Conservation (phyloP, 2,888 invertebrate genomes). For the Drosophila paranaensis region DNA sequence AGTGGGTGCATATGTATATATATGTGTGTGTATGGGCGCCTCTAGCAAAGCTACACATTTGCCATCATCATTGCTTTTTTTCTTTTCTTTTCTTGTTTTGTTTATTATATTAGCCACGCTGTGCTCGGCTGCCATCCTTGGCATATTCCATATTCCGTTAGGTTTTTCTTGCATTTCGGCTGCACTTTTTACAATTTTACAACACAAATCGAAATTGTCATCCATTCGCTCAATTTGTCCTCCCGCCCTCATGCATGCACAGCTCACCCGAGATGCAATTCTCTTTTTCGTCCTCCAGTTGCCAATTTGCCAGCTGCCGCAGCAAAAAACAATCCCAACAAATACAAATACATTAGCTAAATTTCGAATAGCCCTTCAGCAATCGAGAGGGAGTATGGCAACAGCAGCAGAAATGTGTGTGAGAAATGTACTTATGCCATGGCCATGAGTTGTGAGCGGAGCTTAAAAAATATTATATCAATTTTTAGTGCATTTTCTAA, state of each 20-base stretch:
- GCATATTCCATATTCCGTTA: constrained; percentile 35
- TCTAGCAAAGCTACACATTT: constrained; percentile 14
- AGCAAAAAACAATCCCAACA: constrained; percentile 29
- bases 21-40: constrained; percentile 19
- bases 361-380: constrained; percentile 7
- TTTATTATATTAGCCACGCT: constrained; percentile 35
- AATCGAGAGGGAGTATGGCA: too few relatives aligned
- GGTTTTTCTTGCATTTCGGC: constrained; percentile 56
- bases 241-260: constrained; percentile 51
- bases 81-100: not conserved
- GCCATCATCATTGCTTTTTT: constrained; percentile 2
- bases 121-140: constrained; percentile 1
- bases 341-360: constrained; percentile 11
- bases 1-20: not conserved
- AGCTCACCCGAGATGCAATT: constrained; percentile 57
- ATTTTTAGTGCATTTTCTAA: not conserved
- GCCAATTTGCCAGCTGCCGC: constrained; percentile 47
- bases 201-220: constrained; percentile 82
- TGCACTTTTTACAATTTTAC: constrained; percentile 78
- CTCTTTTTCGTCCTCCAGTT: constrained; percentile 41
- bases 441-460: not conserved
- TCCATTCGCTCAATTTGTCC: constrained; percentile 83
- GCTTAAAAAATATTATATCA: not conserved
- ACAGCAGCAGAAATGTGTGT: not conserved
- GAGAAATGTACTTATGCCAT: not conserved